Percentiles rank a stretch among this genome's conserved stretches.
Conservation (phyloP, 2,797 vertebrate species). For the Siniperca obscura region DNA sequence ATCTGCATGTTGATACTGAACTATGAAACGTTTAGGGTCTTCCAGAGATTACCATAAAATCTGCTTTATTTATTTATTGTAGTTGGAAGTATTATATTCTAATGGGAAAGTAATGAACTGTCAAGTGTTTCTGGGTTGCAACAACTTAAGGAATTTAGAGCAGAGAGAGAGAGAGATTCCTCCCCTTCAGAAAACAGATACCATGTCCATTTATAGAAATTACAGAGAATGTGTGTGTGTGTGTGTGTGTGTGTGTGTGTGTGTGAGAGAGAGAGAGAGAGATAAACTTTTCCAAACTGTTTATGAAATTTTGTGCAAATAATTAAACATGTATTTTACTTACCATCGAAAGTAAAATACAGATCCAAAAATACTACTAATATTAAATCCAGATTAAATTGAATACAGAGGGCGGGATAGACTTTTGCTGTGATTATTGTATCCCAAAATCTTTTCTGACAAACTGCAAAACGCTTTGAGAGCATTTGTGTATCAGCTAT, state of each 20-base stretch:
- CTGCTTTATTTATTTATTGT: neutral
- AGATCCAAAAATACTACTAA: neutral
- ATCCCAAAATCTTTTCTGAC: neutral
- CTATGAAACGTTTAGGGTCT: neutral
- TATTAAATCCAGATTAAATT: neutral
- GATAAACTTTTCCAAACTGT: neutral
- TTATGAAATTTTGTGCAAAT: neutral
- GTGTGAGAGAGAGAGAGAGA: neutral
- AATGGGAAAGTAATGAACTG: neutral
- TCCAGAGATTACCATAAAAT: neutral
- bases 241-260: neutral
- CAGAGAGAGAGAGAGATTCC: neutral
- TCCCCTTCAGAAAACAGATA: slow-evolving; percentile 53
- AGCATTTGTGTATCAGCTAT: neutral
- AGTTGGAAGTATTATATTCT: neutral
- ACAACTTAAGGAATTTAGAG: slow-evolving; percentile 24
- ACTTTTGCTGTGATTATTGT: no score
- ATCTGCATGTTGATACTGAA: neutral
- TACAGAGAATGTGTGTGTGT: neutral
- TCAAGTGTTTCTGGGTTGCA: neutral
- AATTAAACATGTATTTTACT: neutral
- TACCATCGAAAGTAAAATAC: neutral
- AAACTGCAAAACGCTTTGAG: neutral
- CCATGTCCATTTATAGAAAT: slow-evolving; percentile 78
- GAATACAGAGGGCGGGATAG: neutral